Evolutionary conservation across 2,113 vertebrate genomes (phyloP).

Genomic region (Cariama cristata): DNA sequence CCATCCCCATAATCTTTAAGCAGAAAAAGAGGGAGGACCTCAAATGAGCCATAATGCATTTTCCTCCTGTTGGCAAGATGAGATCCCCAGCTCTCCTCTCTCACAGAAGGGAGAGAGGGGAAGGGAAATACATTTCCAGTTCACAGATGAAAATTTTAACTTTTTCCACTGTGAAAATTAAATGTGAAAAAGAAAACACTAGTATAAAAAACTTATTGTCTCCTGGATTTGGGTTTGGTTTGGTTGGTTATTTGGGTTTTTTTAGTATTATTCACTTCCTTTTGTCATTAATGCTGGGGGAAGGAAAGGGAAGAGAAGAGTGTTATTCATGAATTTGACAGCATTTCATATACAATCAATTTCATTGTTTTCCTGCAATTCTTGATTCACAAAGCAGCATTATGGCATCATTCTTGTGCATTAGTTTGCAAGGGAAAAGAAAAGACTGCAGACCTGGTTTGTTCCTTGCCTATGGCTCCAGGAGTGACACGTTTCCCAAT

Average conservation of each 20-base stretch:
- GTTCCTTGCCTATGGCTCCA: conserved; percentile 35
- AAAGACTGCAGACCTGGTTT: background rate
- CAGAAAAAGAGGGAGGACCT: conserved; percentile 6
- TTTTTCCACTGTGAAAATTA: background rate
- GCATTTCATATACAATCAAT: conserved; percentile 52
- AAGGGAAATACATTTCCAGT: background rate
- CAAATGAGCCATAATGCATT: conserved; percentile 27
- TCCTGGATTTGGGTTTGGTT: background rate
- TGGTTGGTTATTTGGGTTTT: background rate
- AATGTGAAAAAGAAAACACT: background rate
- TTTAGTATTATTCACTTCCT: background rate
- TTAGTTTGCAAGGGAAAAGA: conserved; percentile 44
- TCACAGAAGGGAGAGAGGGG: background rate
- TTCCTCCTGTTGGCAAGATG: background rate
- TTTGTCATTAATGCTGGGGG: background rate
- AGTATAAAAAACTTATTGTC: background rate
- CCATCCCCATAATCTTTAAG: background rate
- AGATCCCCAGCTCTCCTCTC: background rate
- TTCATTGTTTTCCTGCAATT: conserved; percentile 43
- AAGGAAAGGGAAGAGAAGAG: conserved; percentile 2
- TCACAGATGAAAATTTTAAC: background rate
- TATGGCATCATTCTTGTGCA: conserved; percentile 52
- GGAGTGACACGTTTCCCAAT: background rate
- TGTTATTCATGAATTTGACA: conserved; percentile 38
- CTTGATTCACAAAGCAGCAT: conserved; percentile 47